Base-by-base conservation (phyloP, 2,797 vertebrate genomes). In the Lacerta agilis region DNA sequence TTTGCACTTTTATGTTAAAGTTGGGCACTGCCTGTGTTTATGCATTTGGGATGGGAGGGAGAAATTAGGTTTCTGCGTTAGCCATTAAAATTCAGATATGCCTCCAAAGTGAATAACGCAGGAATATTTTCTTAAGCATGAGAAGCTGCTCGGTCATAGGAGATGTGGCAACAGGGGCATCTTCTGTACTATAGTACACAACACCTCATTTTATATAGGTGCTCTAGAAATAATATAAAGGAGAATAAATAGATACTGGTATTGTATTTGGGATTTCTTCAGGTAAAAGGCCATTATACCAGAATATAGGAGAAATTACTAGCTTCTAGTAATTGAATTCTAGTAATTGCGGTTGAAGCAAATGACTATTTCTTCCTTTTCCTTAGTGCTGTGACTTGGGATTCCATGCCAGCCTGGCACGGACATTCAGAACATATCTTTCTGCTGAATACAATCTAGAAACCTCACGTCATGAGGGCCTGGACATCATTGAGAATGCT, bases 391-490 rank as follows among this genome's bases (percentile, higher is more conserved):
- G 98, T 86, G 99, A 99, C 69, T 93, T 99, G 94, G 99, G 99
- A 1, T 99, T 98, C 95, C 99, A 99, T 0, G 98, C 98, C 83
- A 99, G 99, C 94, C 96, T 99, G 1, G 99, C 98, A 3, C 98
- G 99, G 66, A 98, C 98, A 58, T 97, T 99, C 95, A 97, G 99
- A 95, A 99, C 99, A 0, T 99, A 98, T 97, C 97, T 99, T 91
- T 99, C 98, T 3, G 99, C 99, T 0, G 99, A 99, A 96, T 99
- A 99, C 86, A 99, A 98, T 95, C 97, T 99, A 94, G 99, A 99
- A 90, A 99, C 98, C 0, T 99, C 99, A 3, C 98, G 99, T 64
- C 99, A 99, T 0, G 99, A 99, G 94, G 99, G 99, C 38, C 96
- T 99, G 94, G 99, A 99, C 84, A 87, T 98, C 91, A 96, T 99